Conservation (phyloP, 2,113 vertebrate species). For the Pitta sordida region DNA sequence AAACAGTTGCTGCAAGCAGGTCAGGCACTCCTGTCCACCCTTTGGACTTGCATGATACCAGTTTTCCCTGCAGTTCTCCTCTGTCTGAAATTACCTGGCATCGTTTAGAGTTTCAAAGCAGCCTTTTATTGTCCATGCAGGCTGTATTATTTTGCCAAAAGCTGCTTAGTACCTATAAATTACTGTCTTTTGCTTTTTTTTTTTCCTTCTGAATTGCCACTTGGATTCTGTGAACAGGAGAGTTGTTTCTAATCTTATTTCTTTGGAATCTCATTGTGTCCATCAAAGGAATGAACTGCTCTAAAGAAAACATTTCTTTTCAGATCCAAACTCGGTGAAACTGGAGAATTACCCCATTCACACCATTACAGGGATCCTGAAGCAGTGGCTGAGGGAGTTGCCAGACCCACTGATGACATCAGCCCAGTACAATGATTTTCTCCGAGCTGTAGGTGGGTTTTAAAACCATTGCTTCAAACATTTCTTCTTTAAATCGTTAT, state of each 20-base stretch:
- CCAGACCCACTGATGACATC: constrained; percentile 96
- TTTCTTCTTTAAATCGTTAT: not conserved
- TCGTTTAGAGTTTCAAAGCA: not conserved
- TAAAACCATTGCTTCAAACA: not conserved
- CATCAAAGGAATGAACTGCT: not conserved
- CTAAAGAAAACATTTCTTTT: not conserved
- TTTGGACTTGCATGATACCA: not conserved
- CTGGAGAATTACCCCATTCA: constrained; percentile 95
- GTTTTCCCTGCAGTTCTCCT: not conserved
- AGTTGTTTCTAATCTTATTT: not conserved
- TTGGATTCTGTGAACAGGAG: not conserved
- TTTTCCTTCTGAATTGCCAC: not conserved
- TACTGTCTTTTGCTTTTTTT: not conserved
- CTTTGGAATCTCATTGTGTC: not conserved
- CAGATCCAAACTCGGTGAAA: constrained; percentile 82
- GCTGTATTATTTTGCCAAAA: not conserved
- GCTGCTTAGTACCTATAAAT: not conserved
- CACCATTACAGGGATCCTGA: constrained; percentile 91
- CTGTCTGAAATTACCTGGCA: not conserved
- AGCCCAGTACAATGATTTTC: constrained; percentile 89
- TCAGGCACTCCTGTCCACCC: not conserved
- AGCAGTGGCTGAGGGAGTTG: constrained; percentile 94
- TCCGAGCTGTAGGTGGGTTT: constrained; percentile 89
- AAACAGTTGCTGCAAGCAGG: constrained; percentile 88
- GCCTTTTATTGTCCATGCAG: not conserved